Percentiles rank a stretch among this genome's conserved stretches.
These are phyloP conservation scores for Melanophora roralis DNA, from an alignment of 2,888 invertebrate species.

Conservation along the genomic window DNA sequence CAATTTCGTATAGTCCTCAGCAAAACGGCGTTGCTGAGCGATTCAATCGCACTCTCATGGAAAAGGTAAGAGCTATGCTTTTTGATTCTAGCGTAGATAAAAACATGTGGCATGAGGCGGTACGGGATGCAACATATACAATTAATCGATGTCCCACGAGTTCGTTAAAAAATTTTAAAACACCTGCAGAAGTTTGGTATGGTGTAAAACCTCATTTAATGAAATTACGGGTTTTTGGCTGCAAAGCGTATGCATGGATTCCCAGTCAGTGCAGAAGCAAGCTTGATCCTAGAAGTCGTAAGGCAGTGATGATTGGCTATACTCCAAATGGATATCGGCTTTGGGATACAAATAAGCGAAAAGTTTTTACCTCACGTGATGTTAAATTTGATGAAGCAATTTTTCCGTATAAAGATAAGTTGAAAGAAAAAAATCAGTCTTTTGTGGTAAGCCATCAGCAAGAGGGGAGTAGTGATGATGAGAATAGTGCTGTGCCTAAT, in stretches of 20 bases:
- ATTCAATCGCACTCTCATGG: background rate
- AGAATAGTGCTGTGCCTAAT: background rate
- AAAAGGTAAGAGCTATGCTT: constrained; percentile 8
- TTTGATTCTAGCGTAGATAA: constrained; percentile 33
- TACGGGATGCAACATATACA: constrained; percentile 10
- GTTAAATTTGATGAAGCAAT: constrained; percentile 15
- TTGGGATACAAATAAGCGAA: constrained; percentile 4
- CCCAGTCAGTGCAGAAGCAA: constrained; percentile 18
- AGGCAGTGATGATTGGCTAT: constrained; percentile 15
- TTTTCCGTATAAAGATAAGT: constrained; percentile 18
- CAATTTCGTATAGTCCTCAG: constrained; percentile 31
- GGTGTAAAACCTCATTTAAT: constrained; percentile 18
- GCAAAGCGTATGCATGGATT: constrained; percentile 30
- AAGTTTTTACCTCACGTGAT: constrained; percentile 16
- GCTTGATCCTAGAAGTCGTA: constrained; percentile 20
- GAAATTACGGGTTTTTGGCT: constrained; percentile 14
- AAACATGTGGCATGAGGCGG: constrained; percentile 28
- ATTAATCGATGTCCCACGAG: constrained; percentile 37
- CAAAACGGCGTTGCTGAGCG: constrained; percentile 44
- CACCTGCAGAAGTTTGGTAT: constrained; percentile 17
- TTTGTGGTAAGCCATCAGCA: constrained; percentile 12
- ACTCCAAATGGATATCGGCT: constrained; percentile 22
- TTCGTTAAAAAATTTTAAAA: constrained; percentile 1
- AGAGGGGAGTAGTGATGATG: constrained; percentile 7
- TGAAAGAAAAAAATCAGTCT: background rate